These are phyloP conservation scores for Elachura formosa DNA, from an alignment of 2,113 vertebrate species.

Conservation along the genomic window DNA sequence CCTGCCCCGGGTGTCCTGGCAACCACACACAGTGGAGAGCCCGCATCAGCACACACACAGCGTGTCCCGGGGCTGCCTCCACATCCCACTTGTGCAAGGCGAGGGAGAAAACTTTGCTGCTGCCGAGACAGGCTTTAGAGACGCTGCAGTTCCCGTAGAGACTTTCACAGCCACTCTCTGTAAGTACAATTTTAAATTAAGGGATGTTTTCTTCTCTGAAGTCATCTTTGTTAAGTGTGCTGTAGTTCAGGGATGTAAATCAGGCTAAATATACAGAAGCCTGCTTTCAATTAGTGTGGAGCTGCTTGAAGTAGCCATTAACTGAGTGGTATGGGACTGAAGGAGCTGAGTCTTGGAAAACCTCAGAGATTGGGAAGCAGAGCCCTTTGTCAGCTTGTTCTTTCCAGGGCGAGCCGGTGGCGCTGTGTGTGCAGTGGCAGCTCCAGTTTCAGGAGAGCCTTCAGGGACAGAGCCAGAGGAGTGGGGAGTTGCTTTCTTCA, in stretches of 20 bases:
- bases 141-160: background rate
- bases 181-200: slow-evolving; percentile 16
- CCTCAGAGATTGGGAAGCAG: background rate
- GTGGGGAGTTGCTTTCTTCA: no score
- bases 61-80: background rate
- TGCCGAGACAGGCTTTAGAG: background rate
- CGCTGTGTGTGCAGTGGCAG: background rate
- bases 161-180: background rate
- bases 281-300: background rate
- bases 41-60: background rate
- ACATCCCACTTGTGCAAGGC: background rate
- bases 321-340: background rate
- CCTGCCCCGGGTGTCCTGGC: slow-evolving; percentile 40
- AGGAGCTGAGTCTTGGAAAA: background rate
- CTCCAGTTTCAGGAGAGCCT: no score
- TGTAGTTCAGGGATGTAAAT: background rate
- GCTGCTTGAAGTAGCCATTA: background rate
- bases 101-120: background rate
- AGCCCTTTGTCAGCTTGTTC: background rate
- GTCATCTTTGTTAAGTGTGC: background rate
- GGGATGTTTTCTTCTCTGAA: background rate
- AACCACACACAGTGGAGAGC: slow-evolving; percentile 27
- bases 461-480: no score
- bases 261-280: background rate
- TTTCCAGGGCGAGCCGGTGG: background rate